Evolutionary conservation across 2,113 vertebrate species (phyloP), one percentile per base, ranked within the genome.

Genomic region (Lasiurus borealis): DNA sequence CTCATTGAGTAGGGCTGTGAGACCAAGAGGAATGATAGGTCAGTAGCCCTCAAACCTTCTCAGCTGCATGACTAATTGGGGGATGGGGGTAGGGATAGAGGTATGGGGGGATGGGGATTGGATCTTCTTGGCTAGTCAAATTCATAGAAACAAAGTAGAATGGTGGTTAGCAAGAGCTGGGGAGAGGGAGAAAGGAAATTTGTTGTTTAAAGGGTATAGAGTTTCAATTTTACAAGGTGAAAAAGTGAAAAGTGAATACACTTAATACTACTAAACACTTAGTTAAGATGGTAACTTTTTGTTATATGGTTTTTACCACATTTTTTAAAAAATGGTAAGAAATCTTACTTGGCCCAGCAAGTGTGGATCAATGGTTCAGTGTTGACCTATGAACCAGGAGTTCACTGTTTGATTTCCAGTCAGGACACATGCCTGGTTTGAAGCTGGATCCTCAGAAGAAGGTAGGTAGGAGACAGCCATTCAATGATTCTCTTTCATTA

Each of bases 171-270:
- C 29, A 25, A 34, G 77, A 36, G 34, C 29, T 13, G 13, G 46
- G 29, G 15, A 4, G 1, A 16, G 5, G 5, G 5, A 48, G 2
- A 13, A 15, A 3, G 25, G 23, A 5, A 25, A 59, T 14, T 23
- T 48, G 19, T 29, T 44, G 21, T 76, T 64, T 52, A 19, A 73
- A 95, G 6, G 13, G 18, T 54, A 68, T 3, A 62, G 34, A 15
- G 12, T 86, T 91, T 71, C 25, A 12, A 2, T 69, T 95, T 83
- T 73, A 1, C 3, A 46, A 73, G 69, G 80, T 14, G 29, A 66
- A 66, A 66, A 66, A 1, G 80, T 14, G 29, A 66, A 72, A 64
- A 64, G 1, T 27, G 34, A 81, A 75, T 21, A 16, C 21, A 31
- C 27, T 71, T 77, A 57, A 36, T 36, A 36, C 31, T 36, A 62